These are phyloP conservation scores for Drosophila fuyamai DNA, from an alignment of 1,140 invertebrate genomes.

Conservation along the genomic window DNA sequence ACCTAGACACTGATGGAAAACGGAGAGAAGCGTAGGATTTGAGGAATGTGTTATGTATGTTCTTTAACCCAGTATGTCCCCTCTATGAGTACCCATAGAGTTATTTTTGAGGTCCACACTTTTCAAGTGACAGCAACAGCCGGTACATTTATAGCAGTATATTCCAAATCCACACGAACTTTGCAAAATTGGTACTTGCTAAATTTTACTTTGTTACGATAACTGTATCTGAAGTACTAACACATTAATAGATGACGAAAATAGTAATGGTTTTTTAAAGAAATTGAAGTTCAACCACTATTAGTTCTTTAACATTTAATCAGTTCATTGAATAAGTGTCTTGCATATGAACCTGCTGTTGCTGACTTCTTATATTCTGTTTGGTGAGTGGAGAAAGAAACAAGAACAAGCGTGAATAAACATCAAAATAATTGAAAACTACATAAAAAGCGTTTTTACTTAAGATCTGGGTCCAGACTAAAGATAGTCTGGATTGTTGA, in stretches of 20 bases:
- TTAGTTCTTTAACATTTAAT: no score
- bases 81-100: neutral
- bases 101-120: neutral
- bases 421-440: conserved; percentile 57
- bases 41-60: conserved; percentile 39
- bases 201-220: neutral
- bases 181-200: neutral
- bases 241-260: no score
- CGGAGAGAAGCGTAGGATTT: conserved; percentile 41
- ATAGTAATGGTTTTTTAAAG: no score
- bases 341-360: neutral
- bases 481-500: neutral
- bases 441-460: conserved; percentile 2
- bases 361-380: conserved; percentile 35
- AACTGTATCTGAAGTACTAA: no score
- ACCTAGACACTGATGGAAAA: conserved; percentile 10
- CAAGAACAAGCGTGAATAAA: conserved; percentile 60
- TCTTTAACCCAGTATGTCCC: conserved; percentile 6
- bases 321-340: neutral
- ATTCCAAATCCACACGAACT: neutral
- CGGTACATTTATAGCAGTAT: neutral
- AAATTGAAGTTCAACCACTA: no score
- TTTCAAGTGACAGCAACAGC: conserved; percentile 13
- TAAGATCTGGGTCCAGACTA: neutral
- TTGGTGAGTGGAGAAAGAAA: conserved; percentile 58